Evolutionary conservation across 1,140 invertebrate species (phyloP).

Genomic region (Anastrepha obliqua): DNA sequence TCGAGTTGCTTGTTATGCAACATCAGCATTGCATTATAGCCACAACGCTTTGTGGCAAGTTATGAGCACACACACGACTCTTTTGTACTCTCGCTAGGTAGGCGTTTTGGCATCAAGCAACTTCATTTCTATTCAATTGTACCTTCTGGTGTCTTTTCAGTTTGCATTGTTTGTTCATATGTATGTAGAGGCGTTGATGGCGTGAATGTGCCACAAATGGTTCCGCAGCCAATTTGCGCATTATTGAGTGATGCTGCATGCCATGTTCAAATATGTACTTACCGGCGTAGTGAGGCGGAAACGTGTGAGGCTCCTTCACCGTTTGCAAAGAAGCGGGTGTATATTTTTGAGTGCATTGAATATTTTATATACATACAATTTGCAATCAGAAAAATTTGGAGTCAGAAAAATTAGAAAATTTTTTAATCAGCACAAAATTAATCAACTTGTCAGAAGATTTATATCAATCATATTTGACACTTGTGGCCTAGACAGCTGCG

Average conservation of each 20-base stretch:
- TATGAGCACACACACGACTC: neutral
- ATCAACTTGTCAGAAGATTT: too few species aligned
- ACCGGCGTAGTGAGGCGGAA: neutral
- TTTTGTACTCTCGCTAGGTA: neutral
- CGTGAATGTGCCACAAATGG: neutral
- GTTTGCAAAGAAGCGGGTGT: neutral
- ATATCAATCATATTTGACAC: too few species aligned
- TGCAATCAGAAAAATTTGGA: too few species aligned
- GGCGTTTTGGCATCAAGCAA: neutral
- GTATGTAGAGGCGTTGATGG: neutral
- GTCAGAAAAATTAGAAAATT: too few species aligned
- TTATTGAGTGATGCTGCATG: neutral
- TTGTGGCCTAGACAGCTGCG: too few species aligned
- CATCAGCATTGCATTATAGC: neutral
- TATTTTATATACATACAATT: too few species aligned
- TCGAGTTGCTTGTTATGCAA: slow-evolving; percentile 17
- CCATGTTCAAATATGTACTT: neutral
- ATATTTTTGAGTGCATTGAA: too few species aligned
- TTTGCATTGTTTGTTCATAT: neutral
- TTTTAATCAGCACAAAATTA: too few species aligned
- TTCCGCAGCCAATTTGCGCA: neutral
- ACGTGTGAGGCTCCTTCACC: neutral
- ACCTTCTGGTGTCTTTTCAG: neutral
- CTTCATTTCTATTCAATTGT: slow-evolving; percentile 2
- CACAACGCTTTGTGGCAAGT: slow-evolving; percentile 20